A percentile compares a stretch with the other conserved stretches of the same genome.
phyloP scores from a whole-genome alignment of 2,888 invertebrate species.

The Adelphocoris suturalis region DNA sequence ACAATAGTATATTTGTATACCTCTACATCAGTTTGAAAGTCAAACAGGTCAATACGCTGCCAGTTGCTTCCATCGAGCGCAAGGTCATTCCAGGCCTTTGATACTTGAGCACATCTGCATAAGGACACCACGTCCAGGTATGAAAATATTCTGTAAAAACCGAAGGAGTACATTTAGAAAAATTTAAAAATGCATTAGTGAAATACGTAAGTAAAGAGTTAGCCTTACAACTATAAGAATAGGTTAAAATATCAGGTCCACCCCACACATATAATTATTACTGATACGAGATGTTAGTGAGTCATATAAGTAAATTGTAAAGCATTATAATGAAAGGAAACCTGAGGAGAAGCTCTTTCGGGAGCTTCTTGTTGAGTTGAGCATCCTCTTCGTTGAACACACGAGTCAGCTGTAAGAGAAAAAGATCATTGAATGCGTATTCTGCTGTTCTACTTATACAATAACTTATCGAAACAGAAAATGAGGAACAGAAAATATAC shows the following conservation, averaged over 20 bases:
- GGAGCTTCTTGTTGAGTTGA: conserved; percentile 95
- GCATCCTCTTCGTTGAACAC: conserved; percentile 90
- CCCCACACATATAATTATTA: too few relatives aligned
- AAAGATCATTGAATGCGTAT: not conserved
- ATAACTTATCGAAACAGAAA: not conserved
- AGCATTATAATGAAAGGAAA: conserved; percentile 76
- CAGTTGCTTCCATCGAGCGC: conserved; percentile 99
- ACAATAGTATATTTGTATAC: conserved; percentile 79
- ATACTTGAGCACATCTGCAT: conserved; percentile 87
- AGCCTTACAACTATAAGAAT: too few relatives aligned
- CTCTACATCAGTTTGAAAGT: conserved; percentile 99
- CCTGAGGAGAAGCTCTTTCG: conserved; percentile 95
- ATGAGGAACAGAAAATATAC: not conserved
- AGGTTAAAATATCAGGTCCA: too few relatives aligned
- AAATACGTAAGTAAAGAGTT: too few relatives aligned
- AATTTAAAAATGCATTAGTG: too few relatives aligned
- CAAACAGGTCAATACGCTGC: conserved; percentile 99
- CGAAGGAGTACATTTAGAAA: conserved; percentile 78
- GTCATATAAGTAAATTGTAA: too few relatives aligned
- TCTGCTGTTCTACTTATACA: not conserved
- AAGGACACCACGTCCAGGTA: conserved; percentile 90
- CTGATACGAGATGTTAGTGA: too few relatives aligned
- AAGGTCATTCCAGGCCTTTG: conserved; percentile 96
- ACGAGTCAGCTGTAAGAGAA: conserved; percentile 84
- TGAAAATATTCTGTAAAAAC: conserved; percentile 81